Conservation (phyloP, 1,140 invertebrate genomes). For the Tetramorium parvispinum region DNA sequence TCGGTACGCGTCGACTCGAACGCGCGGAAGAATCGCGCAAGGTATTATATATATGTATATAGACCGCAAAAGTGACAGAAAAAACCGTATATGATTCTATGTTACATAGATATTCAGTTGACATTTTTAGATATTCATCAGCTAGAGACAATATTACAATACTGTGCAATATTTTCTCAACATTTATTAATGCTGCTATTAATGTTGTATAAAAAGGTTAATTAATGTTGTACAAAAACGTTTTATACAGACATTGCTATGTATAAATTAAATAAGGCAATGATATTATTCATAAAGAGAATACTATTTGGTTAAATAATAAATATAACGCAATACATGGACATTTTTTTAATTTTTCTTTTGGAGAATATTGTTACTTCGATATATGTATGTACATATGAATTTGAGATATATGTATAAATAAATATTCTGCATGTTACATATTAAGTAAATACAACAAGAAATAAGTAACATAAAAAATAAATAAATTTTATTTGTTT, state of each 20-base stretch:
- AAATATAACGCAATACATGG: neutral
- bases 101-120: neutral
- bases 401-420: neutral
- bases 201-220: neutral
- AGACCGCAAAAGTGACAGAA: neutral
- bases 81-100: neutral
- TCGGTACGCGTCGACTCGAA: slow-evolving; percentile 27
- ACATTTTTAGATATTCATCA: neutral
- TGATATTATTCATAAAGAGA: neutral
- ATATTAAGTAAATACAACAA: neutral
- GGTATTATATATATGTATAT: neutral
- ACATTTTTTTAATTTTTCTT: neutral
- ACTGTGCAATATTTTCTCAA: neutral
- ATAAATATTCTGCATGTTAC: neutral
- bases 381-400: neutral
- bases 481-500: neutral
- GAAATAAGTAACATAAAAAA: neutral
- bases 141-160: neutral
- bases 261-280: neutral
- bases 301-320: neutral
- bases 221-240: neutral
- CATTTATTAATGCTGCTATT: neutral
- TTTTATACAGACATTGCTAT: neutral
- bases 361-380: neutral
- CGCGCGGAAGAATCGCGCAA: slow-evolving; percentile 36